phyloP scores from a whole-genome alignment of 1,140 invertebrate species.

The Trichomalopsis sarcophagae region DNA sequence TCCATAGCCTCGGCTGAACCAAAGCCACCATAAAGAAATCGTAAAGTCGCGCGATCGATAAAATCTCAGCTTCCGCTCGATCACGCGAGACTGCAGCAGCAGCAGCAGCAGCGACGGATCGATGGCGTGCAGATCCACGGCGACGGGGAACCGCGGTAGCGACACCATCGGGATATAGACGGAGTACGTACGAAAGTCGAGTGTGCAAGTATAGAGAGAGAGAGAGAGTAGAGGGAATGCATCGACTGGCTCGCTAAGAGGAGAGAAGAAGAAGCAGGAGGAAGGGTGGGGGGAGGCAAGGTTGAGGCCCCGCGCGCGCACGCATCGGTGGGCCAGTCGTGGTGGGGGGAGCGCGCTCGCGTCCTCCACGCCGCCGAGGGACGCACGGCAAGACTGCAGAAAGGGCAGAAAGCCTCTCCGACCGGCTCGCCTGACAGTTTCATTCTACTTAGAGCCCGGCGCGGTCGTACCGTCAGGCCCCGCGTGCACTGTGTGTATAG shows the following conservation, averaged over 20 bases:
- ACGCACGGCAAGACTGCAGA: background rate
- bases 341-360: slow-evolving; percentile 49
- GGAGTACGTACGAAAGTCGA: background rate
- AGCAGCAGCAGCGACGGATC: background rate
- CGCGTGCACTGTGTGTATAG: background rate
- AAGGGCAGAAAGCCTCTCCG: slow-evolving; percentile 35
- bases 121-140: background rate
- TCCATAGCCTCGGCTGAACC: background rate
- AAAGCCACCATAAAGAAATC: background rate
- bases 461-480: slow-evolving; percentile 4
- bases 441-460: slow-evolving; percentile 43
- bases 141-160: slow-evolving; percentile 6
- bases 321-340: background rate
- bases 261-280: background rate
- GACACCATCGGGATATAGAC: background rate
- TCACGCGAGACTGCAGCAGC: slow-evolving; percentile 6
- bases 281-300: background rate
- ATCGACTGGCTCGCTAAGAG: background rate
- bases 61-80: slow-evolving; percentile 7
- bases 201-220: too few relatives aligned
- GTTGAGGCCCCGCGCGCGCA: slow-evolving; percentile 34
- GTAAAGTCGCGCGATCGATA: background rate
- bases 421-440: slow-evolving; percentile 46
- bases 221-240: background rate
- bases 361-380: slow-evolving; percentile 6